These are phyloP conservation scores for Monopis laevigella DNA, from an alignment of 2,888 invertebrate species.

Conservation along the genomic window DNA sequence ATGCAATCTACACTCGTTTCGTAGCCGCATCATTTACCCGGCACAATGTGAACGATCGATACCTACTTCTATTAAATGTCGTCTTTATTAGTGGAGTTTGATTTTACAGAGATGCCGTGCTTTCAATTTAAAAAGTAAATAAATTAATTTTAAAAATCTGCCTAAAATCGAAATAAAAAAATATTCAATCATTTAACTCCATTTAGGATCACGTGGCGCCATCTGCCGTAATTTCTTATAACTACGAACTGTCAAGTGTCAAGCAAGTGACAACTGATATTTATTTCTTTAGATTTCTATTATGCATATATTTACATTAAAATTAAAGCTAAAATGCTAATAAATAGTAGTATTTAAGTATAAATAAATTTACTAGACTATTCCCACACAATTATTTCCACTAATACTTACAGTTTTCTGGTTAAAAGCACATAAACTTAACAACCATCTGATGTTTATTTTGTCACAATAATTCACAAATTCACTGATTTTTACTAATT, in stretches of 20 bases:
- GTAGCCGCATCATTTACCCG: too few relatives aligned
- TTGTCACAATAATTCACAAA: constrained; percentile 59
- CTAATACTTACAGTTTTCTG: constrained; percentile 9
- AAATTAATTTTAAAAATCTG: not conserved
- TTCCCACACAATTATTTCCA: not conserved
- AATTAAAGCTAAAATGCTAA: constrained; percentile 1
- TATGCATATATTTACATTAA: constrained; percentile 1
- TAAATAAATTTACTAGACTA: not conserved
- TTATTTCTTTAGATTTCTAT: too few relatives aligned
- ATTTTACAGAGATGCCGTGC: too few relatives aligned
- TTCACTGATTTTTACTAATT: constrained; percentile 29
- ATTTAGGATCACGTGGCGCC: constrained; percentile 4
- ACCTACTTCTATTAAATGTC: too few relatives aligned
- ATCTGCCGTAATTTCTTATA: not conserved
- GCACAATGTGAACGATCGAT: too few relatives aligned
- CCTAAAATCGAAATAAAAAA: constrained; percentile 5
- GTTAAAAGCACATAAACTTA: constrained; percentile 1
- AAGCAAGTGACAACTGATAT: too few relatives aligned
- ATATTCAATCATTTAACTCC: not conserved
- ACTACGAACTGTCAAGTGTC: constrained; percentile 51
- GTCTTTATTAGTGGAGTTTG: too few relatives aligned
- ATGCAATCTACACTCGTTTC: too few relatives aligned
- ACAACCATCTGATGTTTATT: constrained; percentile 52
- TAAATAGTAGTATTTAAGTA: not conserved
- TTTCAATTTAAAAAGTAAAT: too few relatives aligned